Conservation (phyloP, 1,140 invertebrate species). For the Papilio machaon region DNA sequence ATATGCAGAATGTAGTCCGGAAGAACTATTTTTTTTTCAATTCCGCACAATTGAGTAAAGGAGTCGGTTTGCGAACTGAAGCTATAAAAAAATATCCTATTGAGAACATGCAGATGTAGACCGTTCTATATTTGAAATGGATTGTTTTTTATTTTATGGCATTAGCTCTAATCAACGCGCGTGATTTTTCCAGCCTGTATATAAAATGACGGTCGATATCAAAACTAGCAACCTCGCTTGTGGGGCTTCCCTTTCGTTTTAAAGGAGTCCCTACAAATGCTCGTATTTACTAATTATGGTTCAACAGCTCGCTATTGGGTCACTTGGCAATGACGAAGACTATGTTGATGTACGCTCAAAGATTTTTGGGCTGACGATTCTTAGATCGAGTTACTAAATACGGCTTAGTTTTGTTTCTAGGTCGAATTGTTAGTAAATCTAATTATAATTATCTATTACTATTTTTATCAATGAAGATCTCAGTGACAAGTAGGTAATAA, state of each 20-base stretch:
- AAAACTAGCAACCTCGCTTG: constrained; percentile 42
- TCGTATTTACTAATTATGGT: constrained; percentile 43
- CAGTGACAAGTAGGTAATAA: neutral
- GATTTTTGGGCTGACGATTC: neutral
- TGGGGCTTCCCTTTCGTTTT: constrained; percentile 47
- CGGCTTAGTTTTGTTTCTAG: constrained; percentile 6
- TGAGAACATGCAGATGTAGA: neutral
- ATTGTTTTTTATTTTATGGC: neutral
- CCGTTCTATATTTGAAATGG: neutral
- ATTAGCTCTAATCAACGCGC: constrained; percentile 8
- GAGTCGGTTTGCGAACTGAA: too few relatives aligned
- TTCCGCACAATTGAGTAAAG: too few relatives aligned
- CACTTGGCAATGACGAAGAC: constrained; percentile 42
- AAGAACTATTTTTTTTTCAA: too few relatives aligned
- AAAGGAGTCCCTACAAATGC: constrained; percentile 53
- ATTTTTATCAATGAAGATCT: constrained; percentile 19
- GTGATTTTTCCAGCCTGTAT: constrained; percentile 31
- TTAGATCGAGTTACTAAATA: constrained; percentile 16
- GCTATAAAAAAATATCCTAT: too few relatives aligned
- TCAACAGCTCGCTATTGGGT: constrained; percentile 48
- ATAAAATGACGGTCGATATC: constrained; percentile 49
- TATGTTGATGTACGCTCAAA: constrained; percentile 7
- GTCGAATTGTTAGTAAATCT: constrained; percentile 5
- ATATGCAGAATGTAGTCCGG: too few relatives aligned
- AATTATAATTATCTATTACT: constrained; percentile 17